Evolutionary conservation across 2,113 vertebrate genomes (phyloP), one percentile per base, ranked within the genome.

Genomic region (Rhinolophus sinicus): DNA sequence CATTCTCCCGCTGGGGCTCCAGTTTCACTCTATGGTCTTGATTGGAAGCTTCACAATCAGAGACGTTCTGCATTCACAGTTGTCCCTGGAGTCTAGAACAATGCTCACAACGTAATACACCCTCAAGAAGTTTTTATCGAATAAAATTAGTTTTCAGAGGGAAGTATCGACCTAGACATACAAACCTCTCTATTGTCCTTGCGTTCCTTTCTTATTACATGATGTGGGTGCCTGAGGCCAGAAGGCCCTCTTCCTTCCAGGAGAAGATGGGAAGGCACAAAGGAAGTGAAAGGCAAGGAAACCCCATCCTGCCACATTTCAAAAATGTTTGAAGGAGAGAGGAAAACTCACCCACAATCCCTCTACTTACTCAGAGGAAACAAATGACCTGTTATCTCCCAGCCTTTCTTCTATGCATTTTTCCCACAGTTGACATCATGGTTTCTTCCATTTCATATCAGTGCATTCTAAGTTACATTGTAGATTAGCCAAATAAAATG

Each of bases 251-350:
- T 76, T 95, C 40, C 22, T 30, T 24, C 21, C 47, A 67, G 44
- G 47, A 50, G 9, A 56, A 54, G 35, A 93, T 40, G 18, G 64
- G 22, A 54, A 1, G 30, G 2, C 50, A 73, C 8, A 44, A 44
- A 62, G 58, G 60, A 21, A 30, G 22, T 64, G 40, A 75, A 88
- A 80, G 54, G 19, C 6, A 58, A 73, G 22, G 56, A 76, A 64
- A 83, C 3, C 5, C 4, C 7, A 50, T 50, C 26, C 13, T 56
- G 30, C 28, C 38, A 16, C 19, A 56, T 81, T 96, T 50, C n/a
- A 88, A 38, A 80, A 87, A 64, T 38, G 14, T 78, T 56, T 87
- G n/a, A 69, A 81, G 47, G 73, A 77, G 52, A 24, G 94, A 69
- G 35, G 56, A 60, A 90, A 83, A 82, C 12, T 78, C 47, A 90